phyloP scores from a whole-genome alignment of 1,140 invertebrate genomes.

The Drosophila miranda region DNA sequence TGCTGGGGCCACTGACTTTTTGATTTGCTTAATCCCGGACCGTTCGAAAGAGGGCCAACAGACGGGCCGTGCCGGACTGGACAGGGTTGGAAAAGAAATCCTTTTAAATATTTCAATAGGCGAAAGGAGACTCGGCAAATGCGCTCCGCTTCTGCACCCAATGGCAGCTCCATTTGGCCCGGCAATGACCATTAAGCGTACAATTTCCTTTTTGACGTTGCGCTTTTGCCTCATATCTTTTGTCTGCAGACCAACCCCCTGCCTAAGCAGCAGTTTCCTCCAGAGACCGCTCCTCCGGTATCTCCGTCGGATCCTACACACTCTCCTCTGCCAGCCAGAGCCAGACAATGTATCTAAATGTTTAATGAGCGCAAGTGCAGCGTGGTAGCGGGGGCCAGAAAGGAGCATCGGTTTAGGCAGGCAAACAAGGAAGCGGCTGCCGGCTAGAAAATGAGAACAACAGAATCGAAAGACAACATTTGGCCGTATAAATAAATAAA shows the following conservation, averaged over 20 bases:
- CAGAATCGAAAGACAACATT: conserved; percentile 70
- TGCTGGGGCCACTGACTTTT: conserved; percentile 49
- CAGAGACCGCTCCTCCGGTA: background rate
- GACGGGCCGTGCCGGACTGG: conserved; percentile 1
- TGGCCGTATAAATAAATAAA: conserved; percentile 72
- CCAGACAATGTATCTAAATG: conserved; percentile 73
- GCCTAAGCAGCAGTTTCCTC: conserved; percentile 30
- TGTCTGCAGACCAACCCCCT: conserved; percentile 21
- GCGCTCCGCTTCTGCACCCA: conserved; percentile 20
- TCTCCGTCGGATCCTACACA: conserved; percentile 17
- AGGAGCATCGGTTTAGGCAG: background rate
- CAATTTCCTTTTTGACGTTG: conserved; percentile 62
- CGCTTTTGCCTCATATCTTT: conserved; percentile 70
- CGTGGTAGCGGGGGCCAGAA: conserved; percentile 4
- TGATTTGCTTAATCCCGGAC: conserved; percentile 67
- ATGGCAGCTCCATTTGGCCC: conserved; percentile 40
- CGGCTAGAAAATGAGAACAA: conserved; percentile 47
- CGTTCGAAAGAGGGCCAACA: conserved; percentile 26
- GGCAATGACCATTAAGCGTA: conserved; percentile 64
- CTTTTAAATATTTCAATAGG: conserved; percentile 70
- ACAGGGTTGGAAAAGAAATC: conserved; percentile 41
- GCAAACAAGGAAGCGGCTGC: conserved; percentile 32
- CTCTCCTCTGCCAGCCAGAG: conserved; percentile 39
- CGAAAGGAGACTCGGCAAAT: conserved; percentile 37
- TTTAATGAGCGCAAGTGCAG: conserved; percentile 73